These are phyloP conservation scores for Thermophis baileyi DNA, from an alignment of 2,113 vertebrate species.

Conservation along the genomic window DNA sequence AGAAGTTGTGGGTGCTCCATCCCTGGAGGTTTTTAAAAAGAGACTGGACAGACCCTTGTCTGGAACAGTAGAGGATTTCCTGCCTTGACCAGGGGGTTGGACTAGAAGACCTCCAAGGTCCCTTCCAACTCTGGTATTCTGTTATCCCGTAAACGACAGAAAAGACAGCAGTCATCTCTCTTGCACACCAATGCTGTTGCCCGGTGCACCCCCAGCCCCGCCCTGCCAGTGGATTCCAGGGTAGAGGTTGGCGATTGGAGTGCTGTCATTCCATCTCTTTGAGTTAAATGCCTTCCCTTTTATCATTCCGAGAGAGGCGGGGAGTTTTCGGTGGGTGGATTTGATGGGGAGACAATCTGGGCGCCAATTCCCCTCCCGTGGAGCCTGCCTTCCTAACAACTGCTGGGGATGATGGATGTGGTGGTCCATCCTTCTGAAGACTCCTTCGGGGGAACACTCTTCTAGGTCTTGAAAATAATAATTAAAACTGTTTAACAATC, in stretches of 20 bases:
- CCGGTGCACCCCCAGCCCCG: neutral
- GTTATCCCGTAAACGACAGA: neutral
- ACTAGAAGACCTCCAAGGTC: neutral
- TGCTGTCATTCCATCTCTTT: neutral
- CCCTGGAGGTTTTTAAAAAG: neutral
- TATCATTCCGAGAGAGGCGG: neutral
- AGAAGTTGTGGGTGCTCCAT: neutral
- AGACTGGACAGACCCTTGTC: neutral
- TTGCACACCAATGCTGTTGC: neutral
- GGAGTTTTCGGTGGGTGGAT: neutral
- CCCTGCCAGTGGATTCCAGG: neutral
- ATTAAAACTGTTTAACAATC: neutral
- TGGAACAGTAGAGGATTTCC: no score
- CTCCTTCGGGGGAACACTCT: neutral
- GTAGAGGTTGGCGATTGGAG: neutral
- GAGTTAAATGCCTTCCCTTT: neutral
- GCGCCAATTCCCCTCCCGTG: neutral
- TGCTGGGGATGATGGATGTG: neutral
- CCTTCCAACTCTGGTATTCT: neutral
- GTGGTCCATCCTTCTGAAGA: neutral
- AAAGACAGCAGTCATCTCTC: neutral
- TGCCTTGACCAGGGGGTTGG: no score
- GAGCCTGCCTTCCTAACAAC: neutral
- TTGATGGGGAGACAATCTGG: neutral
- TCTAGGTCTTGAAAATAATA: neutral